Conservation (phyloP, 2,888 invertebrate genomes). For the Colletes collaris region DNA sequence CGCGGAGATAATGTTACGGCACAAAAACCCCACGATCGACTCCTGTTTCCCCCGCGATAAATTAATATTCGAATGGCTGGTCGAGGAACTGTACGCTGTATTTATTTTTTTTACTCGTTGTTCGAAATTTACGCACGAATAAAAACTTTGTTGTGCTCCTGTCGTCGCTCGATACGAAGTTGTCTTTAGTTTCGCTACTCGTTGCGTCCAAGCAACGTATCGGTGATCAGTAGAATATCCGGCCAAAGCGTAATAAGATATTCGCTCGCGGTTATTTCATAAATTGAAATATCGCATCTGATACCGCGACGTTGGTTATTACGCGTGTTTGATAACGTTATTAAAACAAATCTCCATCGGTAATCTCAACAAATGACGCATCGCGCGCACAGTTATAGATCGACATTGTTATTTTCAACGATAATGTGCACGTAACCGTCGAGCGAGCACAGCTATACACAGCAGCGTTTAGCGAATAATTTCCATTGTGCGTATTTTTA, state of each 20-base stretch:
- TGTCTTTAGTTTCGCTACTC: neutral
- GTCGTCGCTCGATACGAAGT: neutral
- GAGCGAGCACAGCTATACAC: too few species aligned
- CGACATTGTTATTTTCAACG: conserved; percentile 3
- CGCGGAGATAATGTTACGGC: too few species aligned
- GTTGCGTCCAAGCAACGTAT: neutral
- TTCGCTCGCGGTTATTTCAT: neutral
- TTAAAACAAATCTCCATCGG: conserved; percentile 24
- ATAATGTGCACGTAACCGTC: too few species aligned
- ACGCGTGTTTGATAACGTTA: conserved; percentile 14
- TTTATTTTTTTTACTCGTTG: too few species aligned
- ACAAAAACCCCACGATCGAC: too few species aligned
- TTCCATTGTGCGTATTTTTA: too few species aligned
- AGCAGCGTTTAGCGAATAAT: too few species aligned
- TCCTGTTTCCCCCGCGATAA: too few species aligned
- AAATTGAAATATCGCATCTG: conserved; percentile 20
- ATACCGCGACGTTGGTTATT: conserved; percentile 2
- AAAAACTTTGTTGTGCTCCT: too few species aligned
- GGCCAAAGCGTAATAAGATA: neutral
- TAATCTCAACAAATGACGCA: conserved; percentile 21
- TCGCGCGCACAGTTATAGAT: conserved; percentile 12
- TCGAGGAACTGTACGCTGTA: too few species aligned
- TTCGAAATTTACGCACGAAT: too few species aligned
- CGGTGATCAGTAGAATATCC: conserved; percentile 11
- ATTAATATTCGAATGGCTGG: too few species aligned